phyloP scores from a whole-genome alignment of 2,113 vertebrate genomes.

The Pelobates fuscus region DNA sequence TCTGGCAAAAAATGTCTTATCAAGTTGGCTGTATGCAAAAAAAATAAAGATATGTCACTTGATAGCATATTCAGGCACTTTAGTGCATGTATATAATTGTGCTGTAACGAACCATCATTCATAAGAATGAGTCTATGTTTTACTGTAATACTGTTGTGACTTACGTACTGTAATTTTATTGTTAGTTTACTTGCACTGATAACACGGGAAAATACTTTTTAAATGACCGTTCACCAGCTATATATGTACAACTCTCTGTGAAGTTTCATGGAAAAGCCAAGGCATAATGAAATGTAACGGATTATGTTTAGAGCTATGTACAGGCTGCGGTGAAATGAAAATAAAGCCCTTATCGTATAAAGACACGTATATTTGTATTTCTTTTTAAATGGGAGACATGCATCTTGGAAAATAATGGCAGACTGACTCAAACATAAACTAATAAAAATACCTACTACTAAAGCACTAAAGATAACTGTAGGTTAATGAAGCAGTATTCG shows the following conservation, averaged over 20 bases:
- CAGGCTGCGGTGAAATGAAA: conserved; percentile 64
- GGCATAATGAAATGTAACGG: conserved; percentile 61
- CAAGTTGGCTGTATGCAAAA: conserved; percentile 73
- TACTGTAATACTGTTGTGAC: conserved; percentile 67
- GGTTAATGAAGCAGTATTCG: no score
- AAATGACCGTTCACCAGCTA: conserved; percentile 82
- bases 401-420: no score
- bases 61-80: conserved; percentile 85
- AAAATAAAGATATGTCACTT: conserved; percentile 74
- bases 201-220: conserved; percentile 75
- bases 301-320: conserved; percentile 65
- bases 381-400: no score
- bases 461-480: no score
- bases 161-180: conserved; percentile 75
- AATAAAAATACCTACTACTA: no score
- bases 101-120: conserved; percentile 69
- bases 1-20: conserved; percentile 67
- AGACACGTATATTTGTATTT: conserved; percentile 14
- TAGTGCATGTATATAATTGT: conserved; percentile 90
- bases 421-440: no score
- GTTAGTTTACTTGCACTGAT: conserved; percentile 77
- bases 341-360: conserved; percentile 72
- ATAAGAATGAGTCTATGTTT: conserved; percentile 65
- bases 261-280: conserved; percentile 58
- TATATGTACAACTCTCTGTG: conserved; percentile 75